Conservation (phyloP, 2,797 vertebrate species). For the Sitta carolinensis region DNA sequence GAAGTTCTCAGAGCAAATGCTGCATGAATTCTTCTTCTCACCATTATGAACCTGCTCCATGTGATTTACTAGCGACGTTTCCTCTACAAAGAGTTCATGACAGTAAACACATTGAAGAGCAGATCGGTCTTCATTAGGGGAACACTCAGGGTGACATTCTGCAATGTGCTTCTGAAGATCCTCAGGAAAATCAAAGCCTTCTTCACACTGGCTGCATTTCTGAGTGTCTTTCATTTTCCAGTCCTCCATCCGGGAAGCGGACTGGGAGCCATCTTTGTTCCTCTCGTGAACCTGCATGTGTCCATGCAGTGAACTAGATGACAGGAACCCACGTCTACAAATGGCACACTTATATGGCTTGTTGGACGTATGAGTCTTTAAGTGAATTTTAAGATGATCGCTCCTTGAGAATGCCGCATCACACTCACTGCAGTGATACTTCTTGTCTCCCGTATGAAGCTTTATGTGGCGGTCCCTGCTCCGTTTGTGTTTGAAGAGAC, state of each 20-base stretch:
- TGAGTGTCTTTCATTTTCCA: slow-evolving; percentile 97
- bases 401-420: slow-evolving; percentile 97
- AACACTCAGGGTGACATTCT: slow-evolving; percentile 97
- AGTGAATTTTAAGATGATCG: slow-evolving; percentile 98
- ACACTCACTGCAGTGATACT: slow-evolving; percentile 97
- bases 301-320: slow-evolving; percentile 94
- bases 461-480: slow-evolving; percentile 98
- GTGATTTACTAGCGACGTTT: slow-evolving; percentile 91
- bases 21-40: slow-evolving; percentile 91
- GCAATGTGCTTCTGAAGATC: slow-evolving; percentile 97
- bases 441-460: slow-evolving; percentile 97
- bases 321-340: slow-evolving; percentile 95
- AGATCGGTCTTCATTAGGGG: slow-evolving; percentile 90
- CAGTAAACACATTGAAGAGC: slow-evolving; percentile 96
- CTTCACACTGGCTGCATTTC: slow-evolving; percentile 97
- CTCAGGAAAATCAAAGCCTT: slow-evolving; percentile 96
- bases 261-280: slow-evolving; percentile 88
- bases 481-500: slow-evolving; percentile 98
- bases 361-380: slow-evolving; percentile 99
- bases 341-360: slow-evolving; percentile 99
- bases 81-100: slow-evolving; percentile 94
- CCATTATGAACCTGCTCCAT: slow-evolving; percentile 92
- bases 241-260: slow-evolving; percentile 86
- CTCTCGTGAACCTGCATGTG: slow-evolving; percentile 99
- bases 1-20: slow-evolving; percentile 94